Conservation (phyloP, 2,113 vertebrate species). For the Circaetus cinerascens region DNA sequence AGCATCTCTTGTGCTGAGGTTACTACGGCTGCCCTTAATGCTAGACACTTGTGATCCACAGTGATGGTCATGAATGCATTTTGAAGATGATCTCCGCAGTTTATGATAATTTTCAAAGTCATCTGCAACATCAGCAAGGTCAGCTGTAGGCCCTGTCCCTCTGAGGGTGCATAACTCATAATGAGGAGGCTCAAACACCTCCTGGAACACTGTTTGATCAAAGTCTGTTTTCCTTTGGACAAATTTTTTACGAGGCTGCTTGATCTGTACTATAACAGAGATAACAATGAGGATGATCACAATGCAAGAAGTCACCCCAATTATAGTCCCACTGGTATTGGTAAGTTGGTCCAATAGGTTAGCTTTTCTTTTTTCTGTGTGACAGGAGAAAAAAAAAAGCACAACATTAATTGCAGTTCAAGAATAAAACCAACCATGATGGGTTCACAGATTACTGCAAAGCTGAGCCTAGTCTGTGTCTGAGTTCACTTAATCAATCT, state of each 20-base stretch:
- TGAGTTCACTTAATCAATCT: not conserved
- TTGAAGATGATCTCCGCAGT: constrained; percentile 92
- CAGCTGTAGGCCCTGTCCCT: constrained; percentile 83
- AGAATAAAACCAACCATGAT: not conserved
- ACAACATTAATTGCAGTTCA: not conserved
- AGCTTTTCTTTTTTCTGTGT: constrained; percentile 91
- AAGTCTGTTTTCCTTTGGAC: constrained; percentile 92
- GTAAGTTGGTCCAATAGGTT: constrained; percentile 96
- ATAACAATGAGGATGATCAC: constrained; percentile 94
- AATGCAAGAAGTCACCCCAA: constrained; percentile 94
- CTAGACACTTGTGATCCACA: constrained; percentile 92
- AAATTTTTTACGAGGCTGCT: constrained; percentile 98
- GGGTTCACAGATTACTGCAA: not conserved
- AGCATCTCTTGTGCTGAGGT: constrained; percentile 89
- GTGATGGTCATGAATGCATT: constrained; percentile 96
- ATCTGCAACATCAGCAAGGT: constrained; percentile 91
- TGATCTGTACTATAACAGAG: constrained; percentile 96
- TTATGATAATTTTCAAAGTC: constrained; percentile 96
- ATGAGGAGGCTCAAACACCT: constrained; percentile 96
- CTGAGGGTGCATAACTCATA: constrained; percentile 95
- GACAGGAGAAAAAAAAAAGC: not conserved
- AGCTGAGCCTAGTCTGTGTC: not conserved
- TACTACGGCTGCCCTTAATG: constrained; percentile 88
- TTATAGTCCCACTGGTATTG: constrained; percentile 95
- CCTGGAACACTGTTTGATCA: constrained; percentile 97